Evolutionary conservation across 1,140 invertebrate species (phyloP).

Genomic region (Anastrepha ludens): DNA sequence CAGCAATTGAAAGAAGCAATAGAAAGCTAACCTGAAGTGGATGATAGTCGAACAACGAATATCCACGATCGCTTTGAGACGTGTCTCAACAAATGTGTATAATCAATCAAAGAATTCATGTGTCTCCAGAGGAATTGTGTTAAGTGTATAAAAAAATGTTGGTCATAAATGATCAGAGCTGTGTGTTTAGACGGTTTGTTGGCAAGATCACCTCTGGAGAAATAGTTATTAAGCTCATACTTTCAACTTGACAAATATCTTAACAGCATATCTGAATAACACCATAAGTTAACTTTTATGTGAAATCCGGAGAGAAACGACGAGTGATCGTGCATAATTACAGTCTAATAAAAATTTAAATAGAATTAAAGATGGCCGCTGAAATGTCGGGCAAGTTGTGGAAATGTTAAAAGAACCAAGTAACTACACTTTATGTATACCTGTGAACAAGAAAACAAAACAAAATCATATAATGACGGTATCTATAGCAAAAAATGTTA

Average conservation of each 20-base stretch:
- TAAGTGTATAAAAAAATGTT: background rate
- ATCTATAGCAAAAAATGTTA: background rate
- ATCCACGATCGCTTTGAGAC: background rate
- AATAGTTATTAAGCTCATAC: background rate
- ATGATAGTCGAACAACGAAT: background rate
- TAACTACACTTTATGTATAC: background rate
- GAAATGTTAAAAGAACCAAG: background rate
- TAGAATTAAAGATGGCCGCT: slow-evolving; percentile 42
- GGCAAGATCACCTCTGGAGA: background rate
- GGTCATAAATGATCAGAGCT: background rate
- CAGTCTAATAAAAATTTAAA: background rate
- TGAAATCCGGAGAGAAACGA: background rate
- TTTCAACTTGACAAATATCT: background rate
- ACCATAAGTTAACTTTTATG: background rate
- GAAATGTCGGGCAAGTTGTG: background rate
- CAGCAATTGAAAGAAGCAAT: background rate
- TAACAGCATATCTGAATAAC: background rate
- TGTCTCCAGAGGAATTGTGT: background rate
- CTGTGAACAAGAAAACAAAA: slow-evolving; percentile 7
- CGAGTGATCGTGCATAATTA: slow-evolving; percentile 29
- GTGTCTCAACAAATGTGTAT: background rate
- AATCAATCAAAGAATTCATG: background rate
- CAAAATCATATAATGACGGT: background rate
- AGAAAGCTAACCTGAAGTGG: background rate
- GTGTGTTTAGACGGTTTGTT: background rate